phyloP scores from a whole-genome alignment of 1,140 invertebrate species.

The Zaprionus africanus region DNA sequence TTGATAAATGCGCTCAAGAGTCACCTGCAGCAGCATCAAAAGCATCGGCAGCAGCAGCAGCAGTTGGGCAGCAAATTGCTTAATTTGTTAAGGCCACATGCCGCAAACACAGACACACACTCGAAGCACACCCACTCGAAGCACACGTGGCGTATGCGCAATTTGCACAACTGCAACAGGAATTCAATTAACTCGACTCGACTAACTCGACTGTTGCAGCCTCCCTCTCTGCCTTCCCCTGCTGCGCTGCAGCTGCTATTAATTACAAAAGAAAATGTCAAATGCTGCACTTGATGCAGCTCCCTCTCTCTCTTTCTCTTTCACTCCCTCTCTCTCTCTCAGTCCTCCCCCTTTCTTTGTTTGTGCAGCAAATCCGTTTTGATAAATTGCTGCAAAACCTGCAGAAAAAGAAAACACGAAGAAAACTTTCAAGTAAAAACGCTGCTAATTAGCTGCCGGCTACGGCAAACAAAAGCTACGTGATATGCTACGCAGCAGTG shows the following conservation, averaged over 20 bases:
- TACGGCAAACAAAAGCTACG: conserved; percentile 22
- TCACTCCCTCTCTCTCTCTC: background rate
- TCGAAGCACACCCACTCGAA: background rate
- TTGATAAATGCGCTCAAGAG: conserved; percentile 72
- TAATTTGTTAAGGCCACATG: conserved; percentile 69
- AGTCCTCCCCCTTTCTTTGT: conserved; percentile 9
- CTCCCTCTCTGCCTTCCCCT: background rate
- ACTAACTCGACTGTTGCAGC: conserved; percentile 10
- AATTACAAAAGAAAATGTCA: conserved; percentile 63
- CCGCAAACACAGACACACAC: conserved; percentile 22
- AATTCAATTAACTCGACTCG: conserved; percentile 71
- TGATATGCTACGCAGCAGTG: conserved; percentile 10
- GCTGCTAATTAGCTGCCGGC: conserved; percentile 37
- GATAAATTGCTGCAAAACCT: conserved; percentile 38
- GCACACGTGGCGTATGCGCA: conserved; percentile 46
- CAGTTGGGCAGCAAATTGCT: conserved; percentile 64
- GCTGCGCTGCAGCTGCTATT: conserved; percentile 47
- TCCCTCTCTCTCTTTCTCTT: background rate
- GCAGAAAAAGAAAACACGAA: background rate
- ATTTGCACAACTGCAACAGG: conserved; percentile 67
- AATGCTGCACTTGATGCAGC: conserved; percentile 49
- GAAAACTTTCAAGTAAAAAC: conserved; percentile 19
- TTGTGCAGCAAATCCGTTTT: conserved; percentile 38
- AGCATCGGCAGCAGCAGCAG: conserved; percentile 22
- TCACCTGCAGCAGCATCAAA: conserved; percentile 46